A percentile compares a stretch with the other conserved stretches of the same genome.
Conservation (phyloP, 2,888 invertebrate species). For the Tenthredo mesomela region DNA sequence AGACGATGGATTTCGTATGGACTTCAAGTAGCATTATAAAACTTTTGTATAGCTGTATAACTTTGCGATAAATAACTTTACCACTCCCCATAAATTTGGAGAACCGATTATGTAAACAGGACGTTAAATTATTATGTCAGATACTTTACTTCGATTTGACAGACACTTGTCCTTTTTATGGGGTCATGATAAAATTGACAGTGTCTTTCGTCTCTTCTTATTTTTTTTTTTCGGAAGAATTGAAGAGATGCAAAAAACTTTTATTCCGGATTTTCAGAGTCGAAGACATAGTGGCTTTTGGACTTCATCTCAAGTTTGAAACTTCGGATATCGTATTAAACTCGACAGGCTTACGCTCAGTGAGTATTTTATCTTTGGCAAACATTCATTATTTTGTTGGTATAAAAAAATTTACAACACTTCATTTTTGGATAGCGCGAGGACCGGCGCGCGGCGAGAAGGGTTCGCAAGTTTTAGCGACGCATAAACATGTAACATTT, state of each 20-base stretch:
- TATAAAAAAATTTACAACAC: slow-evolving; percentile 70
- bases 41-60: background rate
- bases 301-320: background rate
- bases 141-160: background rate
- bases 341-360: background rate
- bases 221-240: background rate
- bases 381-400: slow-evolving; percentile 49
- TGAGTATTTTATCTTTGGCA: slow-evolving; percentile 23
- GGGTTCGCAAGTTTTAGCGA: slow-evolving; percentile 57
- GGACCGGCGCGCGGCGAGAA: slow-evolving; percentile 51
- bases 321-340: background rate
- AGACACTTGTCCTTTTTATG: background rate
- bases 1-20: background rate
- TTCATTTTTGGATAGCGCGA: slow-evolving; percentile 65
- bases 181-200: background rate
- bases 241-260: background rate
- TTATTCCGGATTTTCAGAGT: background rate
- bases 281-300: background rate
- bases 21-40: background rate
- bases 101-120: background rate
- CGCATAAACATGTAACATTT: slow-evolving; percentile 68
- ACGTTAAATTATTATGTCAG: background rate
- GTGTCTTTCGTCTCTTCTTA: background rate
- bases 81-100: background rate
- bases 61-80: background rate